Evolutionary conservation across 2,888 invertebrate species (phyloP), one percentile per base, ranked within the genome.

Genomic region (Pollenia angustigena): DNA sequence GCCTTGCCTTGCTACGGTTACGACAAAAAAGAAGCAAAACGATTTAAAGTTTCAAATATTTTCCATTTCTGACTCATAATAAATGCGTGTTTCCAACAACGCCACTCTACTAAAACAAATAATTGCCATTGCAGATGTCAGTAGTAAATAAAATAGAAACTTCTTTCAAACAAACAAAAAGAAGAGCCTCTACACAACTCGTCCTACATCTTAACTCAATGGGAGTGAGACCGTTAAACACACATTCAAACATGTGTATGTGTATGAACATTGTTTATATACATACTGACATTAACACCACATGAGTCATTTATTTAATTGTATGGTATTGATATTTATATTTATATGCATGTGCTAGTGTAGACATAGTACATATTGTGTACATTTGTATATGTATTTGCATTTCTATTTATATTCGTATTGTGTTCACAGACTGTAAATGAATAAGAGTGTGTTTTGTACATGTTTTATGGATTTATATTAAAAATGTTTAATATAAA

Each of bases 81-180:
- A 48, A 11, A 74, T 48, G 58, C 23, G 58, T 74, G 32, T 32
- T 48, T 11, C 1, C 32, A 52, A 62, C 10, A 82, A 32, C 10
- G 7, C 4, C 23, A 1, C 10, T 46, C 18, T 60, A 40, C 42
- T 79, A 71, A 74, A 56, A 68, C 58, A 82, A 82, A 79, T 82
- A 85, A 82, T 82, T 82, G 69, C 78, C 62, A 74, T 64, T 85
- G 72, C 78, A 85, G 68, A 79, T 81, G 78, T 79, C 62, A 74
- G 72, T 74, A 69, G 50, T 46, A 76, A 82, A 76, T 76, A 69
- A 81, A 82, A 75, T 69, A 14, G 42, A 72, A 81, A 81, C 64
- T 66, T 56, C 62, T 54, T 72, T 72, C 50, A 2, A 6, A 69
- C 52, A 58, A 60, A 44, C 32, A 16, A 11, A 46, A 66, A 60